phyloP scores from a whole-genome alignment of 1,140 invertebrate genomes.

The Gerris buenoi region DNA sequence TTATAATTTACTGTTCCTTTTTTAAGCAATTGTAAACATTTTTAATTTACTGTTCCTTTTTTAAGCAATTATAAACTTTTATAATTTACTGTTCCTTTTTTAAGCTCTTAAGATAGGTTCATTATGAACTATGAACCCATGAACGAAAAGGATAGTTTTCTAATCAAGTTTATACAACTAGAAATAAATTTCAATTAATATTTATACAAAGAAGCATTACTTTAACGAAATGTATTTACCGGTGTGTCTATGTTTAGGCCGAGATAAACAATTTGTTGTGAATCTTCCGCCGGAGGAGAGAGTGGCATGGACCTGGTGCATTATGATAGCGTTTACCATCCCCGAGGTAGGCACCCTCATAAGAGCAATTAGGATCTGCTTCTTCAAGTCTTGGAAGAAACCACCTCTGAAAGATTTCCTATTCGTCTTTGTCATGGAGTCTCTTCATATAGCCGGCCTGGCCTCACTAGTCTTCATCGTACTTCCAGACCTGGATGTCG shows the following conservation, averaged over 20 bases:
- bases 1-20: too few relatives aligned
- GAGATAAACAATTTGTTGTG: constrained; percentile 66
- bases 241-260: constrained; percentile 39
- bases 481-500: constrained; percentile 76
- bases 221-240: not conserved
- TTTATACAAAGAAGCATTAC: too few relatives aligned
- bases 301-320: constrained; percentile 82
- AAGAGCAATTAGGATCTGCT: constrained; percentile 68
- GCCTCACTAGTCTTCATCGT: constrained; percentile 71
- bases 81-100: too few relatives aligned
- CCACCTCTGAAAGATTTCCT: constrained; percentile 24
- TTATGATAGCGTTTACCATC: constrained; percentile 70
- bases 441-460: constrained; percentile 69
- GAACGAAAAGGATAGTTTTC: not conserved
- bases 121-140: too few relatives aligned
- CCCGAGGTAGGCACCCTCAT: constrained; percentile 77
- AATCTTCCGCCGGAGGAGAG: constrained; percentile 63
- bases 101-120: too few relatives aligned
- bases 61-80: too few relatives aligned
- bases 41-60: too few relatives aligned
- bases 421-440: constrained; percentile 63
- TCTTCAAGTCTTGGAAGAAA: constrained; percentile 50
- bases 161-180: too few relatives aligned
- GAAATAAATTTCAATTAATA: too few relatives aligned
- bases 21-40: too few relatives aligned